A percentile compares a stretch with the other conserved stretches of the same genome.
These are phyloP conservation scores for Habroteleia sp. DNA, from an alignment of 2,888 invertebrate genomes.

Conservation along the genomic window DNA sequence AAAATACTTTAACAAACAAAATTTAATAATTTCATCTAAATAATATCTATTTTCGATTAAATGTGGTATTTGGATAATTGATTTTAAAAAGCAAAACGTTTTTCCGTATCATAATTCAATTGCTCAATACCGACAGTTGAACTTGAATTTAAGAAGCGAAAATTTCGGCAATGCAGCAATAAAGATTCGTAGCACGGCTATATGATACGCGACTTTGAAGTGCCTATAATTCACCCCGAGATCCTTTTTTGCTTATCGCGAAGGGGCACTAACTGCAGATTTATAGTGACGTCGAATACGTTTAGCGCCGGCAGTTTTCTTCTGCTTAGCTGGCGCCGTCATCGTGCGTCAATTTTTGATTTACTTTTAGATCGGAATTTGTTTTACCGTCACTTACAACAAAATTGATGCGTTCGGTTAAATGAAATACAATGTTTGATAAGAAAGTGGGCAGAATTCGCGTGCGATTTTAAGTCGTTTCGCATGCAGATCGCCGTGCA, in stretches of 20 bases:
- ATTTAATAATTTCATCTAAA: no score
- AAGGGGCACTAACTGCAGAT: conserved; percentile 73
- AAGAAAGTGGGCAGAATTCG: conserved; percentile 26
- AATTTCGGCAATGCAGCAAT: conserved; percentile 62
- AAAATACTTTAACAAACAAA: no score
- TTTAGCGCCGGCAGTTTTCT: conserved; percentile 66
- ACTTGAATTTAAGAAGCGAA: conserved; percentile 49
- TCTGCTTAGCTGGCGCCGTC: conserved; percentile 55
- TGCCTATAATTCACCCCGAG: conserved; percentile 72
- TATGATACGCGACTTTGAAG: conserved; percentile 70
- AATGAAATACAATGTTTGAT: conserved; percentile 36
- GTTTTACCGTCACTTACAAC: conserved; percentile 48
- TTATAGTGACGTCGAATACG: conserved; percentile 72
- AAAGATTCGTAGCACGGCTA: conserved; percentile 54
- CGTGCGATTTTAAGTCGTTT: conserved; percentile 38
- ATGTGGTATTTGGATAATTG: not conserved
- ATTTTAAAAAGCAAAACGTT: not conserved
- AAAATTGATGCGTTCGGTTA: conserved; percentile 3
- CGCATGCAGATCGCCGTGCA: conserved; percentile 61
- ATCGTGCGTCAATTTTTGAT: conserved; percentile 56
- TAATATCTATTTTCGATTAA: no score
- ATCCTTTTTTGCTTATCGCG: conserved; percentile 75
- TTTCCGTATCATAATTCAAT: conserved; percentile 16
- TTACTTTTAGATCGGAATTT: conserved; percentile 41
- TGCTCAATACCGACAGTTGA: conserved; percentile 15